Conservation (phyloP, 2,888 invertebrate genomes). For the Volucella inflata region DNA sequence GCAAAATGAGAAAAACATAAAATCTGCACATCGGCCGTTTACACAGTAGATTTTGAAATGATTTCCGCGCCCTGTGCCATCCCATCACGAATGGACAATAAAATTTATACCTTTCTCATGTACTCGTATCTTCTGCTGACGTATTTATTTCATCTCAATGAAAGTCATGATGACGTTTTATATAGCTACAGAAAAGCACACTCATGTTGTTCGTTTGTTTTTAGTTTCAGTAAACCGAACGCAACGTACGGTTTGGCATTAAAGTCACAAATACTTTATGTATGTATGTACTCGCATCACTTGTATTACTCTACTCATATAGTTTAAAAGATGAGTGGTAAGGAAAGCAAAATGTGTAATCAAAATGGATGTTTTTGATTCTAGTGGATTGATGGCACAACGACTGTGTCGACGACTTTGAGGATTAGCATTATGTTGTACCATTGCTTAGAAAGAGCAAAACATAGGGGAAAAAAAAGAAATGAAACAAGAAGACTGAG, state of each 20-base stretch:
- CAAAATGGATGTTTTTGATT: conserved; percentile 63
- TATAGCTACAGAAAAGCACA: conserved; percentile 33
- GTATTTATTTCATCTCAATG: conserved; percentile 1
- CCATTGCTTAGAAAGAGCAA: conserved; percentile 29
- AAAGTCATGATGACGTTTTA: conserved; percentile 39
- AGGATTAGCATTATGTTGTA: conserved; percentile 33
- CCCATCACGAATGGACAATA: conserved; percentile 41
- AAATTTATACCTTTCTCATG: conserved; percentile 25
- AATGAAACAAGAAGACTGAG: conserved; percentile 56
- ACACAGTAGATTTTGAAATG: conserved; percentile 52
- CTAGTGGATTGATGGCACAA: conserved; percentile 67
- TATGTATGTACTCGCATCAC: not conserved
- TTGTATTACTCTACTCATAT: not conserved
- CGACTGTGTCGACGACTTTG: conserved; percentile 41
- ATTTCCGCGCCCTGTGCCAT: conserved; percentile 35
- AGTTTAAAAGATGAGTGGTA: not conserved
- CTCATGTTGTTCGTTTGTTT: conserved; percentile 48
- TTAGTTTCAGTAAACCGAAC: conserved; percentile 42
- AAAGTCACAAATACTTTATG: conserved; percentile 27
- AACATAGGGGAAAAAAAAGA: conserved; percentile 13
- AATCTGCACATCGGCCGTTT: conserved; percentile 50
- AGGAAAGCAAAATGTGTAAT: conserved; percentile 15
- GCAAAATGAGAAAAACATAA: conserved; percentile 20
- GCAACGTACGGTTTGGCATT: conserved; percentile 55
- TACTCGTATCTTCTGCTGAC: conserved; percentile 29